These are phyloP conservation scores for Mixornis gularis DNA, from an alignment of 2,113 vertebrate genomes.

Conservation along the genomic window DNA sequence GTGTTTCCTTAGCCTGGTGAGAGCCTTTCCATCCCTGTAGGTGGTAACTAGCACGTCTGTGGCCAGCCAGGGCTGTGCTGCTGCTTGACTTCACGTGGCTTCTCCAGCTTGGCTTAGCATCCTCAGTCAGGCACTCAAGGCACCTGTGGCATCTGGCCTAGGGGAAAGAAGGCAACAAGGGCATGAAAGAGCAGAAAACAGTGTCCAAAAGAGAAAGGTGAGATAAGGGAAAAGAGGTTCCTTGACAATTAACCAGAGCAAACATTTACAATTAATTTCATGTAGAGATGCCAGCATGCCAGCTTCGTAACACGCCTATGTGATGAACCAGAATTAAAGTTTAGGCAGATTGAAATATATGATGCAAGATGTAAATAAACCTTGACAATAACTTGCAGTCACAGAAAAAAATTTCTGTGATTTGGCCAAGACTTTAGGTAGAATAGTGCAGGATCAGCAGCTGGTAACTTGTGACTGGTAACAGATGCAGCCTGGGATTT, in stretches of 20 bases:
- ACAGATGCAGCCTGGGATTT: not conserved
- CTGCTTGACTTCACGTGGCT: not conserved
- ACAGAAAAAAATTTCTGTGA: not conserved
- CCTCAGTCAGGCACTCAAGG: not conserved
- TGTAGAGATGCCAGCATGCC: not conserved
- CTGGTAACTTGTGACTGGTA: not conserved
- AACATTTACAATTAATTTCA: not conserved
- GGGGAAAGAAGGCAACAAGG: not conserved
- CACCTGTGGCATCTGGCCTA: not conserved
- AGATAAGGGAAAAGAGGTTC: not conserved
- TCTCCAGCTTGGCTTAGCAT: not conserved
- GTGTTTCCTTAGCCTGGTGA: not conserved
- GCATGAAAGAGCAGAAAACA: not conserved
- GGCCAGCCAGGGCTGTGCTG: not conserved
- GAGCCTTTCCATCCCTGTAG: not conserved
- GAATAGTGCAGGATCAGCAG: not conserved
- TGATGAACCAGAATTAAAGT: not conserved
- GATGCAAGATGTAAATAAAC: not conserved
- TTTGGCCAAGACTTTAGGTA: not conserved
- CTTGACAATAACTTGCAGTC: not conserved
- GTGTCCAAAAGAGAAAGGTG: not conserved
- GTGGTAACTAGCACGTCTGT: not conserved
- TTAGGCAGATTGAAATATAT: not conserved
- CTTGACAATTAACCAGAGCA: not conserved
- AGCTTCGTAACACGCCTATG: not conserved